Evolutionary conservation across 2,113 vertebrate species (phyloP).

Genomic region (Gymnorhina tibicen): DNA sequence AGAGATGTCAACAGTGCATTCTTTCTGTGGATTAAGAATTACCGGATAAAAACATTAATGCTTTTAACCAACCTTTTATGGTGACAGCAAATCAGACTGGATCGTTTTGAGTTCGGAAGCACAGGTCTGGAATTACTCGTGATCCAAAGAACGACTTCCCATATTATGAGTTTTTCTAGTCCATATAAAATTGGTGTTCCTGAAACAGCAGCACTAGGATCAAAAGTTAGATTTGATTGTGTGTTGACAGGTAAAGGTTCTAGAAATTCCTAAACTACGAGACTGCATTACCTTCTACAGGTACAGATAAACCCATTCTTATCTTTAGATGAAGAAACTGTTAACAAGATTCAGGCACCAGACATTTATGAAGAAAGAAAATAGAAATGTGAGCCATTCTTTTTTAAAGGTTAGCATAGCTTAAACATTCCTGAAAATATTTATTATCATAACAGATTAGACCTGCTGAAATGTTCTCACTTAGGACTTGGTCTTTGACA

Average conservation of each 20-base stretch:
- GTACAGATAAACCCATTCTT: slow-evolving; percentile 23
- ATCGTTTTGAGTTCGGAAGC: background rate
- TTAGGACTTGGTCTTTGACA: slow-evolving; percentile 19
- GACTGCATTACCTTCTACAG: background rate
- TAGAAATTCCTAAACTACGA: slow-evolving; percentile 19
- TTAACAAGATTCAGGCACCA: slow-evolving; percentile 18
- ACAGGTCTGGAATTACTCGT: rapidly evolving
- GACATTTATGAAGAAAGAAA: slow-evolving; percentile 26
- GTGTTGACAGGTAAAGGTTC: slow-evolving; percentile 5
- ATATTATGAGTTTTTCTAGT: background rate
- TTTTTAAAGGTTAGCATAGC: slow-evolving; percentile 18
- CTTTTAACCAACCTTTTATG: background rate
- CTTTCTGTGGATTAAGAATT: background rate
- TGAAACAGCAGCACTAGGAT: slow-evolving; percentile 3
- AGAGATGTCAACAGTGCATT: background rate
- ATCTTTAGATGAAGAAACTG: slow-evolving; percentile 53
- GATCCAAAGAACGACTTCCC: background rate
- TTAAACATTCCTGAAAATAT: slow-evolving; percentile 50
- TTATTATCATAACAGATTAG: slow-evolving; percentile 41
- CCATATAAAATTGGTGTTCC: background rate
- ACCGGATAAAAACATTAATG: background rate
- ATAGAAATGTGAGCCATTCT: slow-evolving; percentile 31
- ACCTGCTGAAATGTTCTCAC: background rate
- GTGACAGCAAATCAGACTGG: background rate
- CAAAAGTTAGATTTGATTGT: background rate